Evolutionary conservation across 2,888 invertebrate species (phyloP), one percentile per base, ranked within the genome.

Genomic region (Dendrolimus pini): DNA sequence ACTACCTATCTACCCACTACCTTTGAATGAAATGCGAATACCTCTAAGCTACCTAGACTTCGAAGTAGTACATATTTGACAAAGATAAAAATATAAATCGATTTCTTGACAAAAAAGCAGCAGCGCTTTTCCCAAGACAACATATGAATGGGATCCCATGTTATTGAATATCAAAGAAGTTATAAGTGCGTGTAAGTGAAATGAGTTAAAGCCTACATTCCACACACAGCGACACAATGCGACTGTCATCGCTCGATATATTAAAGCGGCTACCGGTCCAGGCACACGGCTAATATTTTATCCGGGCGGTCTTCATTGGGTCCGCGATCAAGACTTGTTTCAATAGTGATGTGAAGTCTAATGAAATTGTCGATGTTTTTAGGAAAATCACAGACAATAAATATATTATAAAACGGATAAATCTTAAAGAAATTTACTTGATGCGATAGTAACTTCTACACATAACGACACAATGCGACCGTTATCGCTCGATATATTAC

Each of bases 271-370:
- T 87, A 85, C 88, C 78, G 86, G 77, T 70, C 68, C 73, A 73
- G 72, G 79, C 79, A 77, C 79, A 81, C 80, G 77, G 82, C 78
- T 83, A 83, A 86, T 89, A 89, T 86, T 87, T 89, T 86, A 88
- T 85, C 83, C 78, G 84, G 83, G 86, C 85, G 82, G 85, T 88
- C 89, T 89, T 89, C 87, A 89, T 89, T 87, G 86, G 85, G 65
- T 68, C 64, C 65, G 69, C 68, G 75, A 79, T 80, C 78, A 75
- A 71, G 77, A 70, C 77, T 71, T 64, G 79, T 69, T 72, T 66
- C 63, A 54, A n/a, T 74, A 77, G 78, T 56, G 76, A 63, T 69
- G 80, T 62, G 64, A 41, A 58, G 0, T 30, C 0, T 30, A 30
- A 41, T 52, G 7, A 41, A 56, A 53, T 59, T 54, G 9, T 54